These are phyloP conservation scores for Ochlodes sylvanus DNA, from an alignment of 2,888 invertebrate genomes.

Conservation along the genomic window DNA sequence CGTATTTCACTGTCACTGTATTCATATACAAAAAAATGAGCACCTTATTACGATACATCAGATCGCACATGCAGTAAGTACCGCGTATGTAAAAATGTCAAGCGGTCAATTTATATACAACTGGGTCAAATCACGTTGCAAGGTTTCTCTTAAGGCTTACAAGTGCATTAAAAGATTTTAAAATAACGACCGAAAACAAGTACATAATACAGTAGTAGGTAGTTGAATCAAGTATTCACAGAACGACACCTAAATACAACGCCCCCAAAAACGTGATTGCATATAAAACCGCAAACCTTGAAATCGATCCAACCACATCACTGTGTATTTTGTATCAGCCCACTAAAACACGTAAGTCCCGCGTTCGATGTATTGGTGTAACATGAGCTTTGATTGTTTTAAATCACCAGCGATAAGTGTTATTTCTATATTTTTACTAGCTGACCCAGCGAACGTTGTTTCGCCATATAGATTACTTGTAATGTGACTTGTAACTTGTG, in stretches of 20 bases:
- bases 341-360: constrained; percentile 50
- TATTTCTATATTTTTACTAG: not conserved
- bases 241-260: constrained; percentile 43
- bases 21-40: not conserved
- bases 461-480: no score
- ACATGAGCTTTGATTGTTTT: not conserved
- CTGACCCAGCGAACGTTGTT: no score
- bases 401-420: constrained; percentile 3
- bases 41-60: not conserved
- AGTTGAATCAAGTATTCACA: constrained; percentile 24
- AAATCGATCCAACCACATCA: constrained; percentile 78
- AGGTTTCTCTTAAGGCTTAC: constrained; percentile 20
- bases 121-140: constrained; percentile 17
- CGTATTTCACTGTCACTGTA: no score
- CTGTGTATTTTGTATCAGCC: constrained; percentile 64
- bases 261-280: constrained; percentile 58
- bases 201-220: constrained; percentile 6
- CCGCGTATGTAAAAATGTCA: constrained; percentile 3
- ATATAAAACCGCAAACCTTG: constrained; percentile 70
- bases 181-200: constrained; percentile 7
- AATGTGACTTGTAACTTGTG: no score
- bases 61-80: not conserved
- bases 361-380: constrained; percentile 46
- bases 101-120: constrained; percentile 8
- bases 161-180: constrained; percentile 16